A percentile compares a stretch with the other conserved stretches of the same genome.
phyloP scores from a whole-genome alignment of 1,140 invertebrate species.

The Panagrolaimus sp. region DNA sequence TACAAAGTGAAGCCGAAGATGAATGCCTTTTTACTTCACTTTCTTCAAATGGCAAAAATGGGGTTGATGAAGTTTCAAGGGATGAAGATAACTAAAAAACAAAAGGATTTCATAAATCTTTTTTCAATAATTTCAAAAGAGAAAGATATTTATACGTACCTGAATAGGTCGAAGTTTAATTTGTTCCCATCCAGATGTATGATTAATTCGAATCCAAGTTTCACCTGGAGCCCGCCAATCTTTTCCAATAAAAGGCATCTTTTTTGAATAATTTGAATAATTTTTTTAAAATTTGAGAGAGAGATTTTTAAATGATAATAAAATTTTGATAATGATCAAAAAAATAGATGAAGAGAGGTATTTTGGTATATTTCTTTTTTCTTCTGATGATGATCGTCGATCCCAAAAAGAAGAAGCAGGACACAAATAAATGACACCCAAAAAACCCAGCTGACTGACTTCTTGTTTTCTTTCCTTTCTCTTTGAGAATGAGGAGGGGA shows the following conservation, averaged over 20 bases:
- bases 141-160: conserved; percentile 20
- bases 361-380: no score
- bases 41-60: conserved; percentile 16
- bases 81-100: conserved; percentile 14
- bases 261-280: conserved; percentile 22
- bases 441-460: no score
- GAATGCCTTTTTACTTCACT: conserved; percentile 17
- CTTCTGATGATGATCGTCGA: no score
- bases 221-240: conserved; percentile 79
- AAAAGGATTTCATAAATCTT: conserved; percentile 10
- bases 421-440: no score
- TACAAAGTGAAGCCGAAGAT: conserved; percentile 17
- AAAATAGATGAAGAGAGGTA: no score
- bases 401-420: no score
- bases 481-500: no score
- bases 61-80: conserved; percentile 24
- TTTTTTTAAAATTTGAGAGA: no score
- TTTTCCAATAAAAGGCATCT: conserved; percentile 78
- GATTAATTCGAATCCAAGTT: conserved; percentile 92
- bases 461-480: no score
- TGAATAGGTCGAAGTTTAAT: conserved; percentile 70
- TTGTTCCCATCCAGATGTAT: conserved; percentile 79
- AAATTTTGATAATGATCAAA: no score
- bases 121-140: conserved; percentile 60
- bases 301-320: no score